Percentiles rank a stretch among this genome's conserved stretches.
Conservation (phyloP, 2,888 invertebrate genomes). For the Polydrusus cervinus region DNA sequence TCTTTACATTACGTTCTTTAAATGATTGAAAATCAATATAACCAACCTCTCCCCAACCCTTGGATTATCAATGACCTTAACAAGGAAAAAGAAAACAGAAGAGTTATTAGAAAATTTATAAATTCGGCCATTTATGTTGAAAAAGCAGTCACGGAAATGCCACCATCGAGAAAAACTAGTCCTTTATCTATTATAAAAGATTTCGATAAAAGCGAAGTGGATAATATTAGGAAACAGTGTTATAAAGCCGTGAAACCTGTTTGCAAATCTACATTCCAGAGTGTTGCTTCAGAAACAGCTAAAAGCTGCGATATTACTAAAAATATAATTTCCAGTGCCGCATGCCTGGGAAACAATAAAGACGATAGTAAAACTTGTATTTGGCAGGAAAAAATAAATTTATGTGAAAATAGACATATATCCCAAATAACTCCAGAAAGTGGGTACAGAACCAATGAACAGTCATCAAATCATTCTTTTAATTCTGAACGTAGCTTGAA, state of each 20-base stretch:
- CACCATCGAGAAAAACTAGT: conserved; percentile 60
- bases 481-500: conserved; percentile 31
- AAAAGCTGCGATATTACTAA: background rate
- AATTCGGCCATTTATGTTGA: conserved; percentile 78
- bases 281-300: background rate
- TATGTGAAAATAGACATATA: background rate
- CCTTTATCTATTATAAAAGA: conserved; percentile 56
- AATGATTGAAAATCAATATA: conserved; percentile 49
- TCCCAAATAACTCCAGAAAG: conserved; percentile 39
- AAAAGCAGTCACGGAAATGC: conserved; percentile 64
- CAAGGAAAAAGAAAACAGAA: conserved; percentile 36
- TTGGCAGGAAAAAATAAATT: background rate
- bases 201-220: conserved; percentile 44
- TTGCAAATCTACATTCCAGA: background rate
- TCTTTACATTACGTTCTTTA: conserved; percentile 24
- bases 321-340: background rate
- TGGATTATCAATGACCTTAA: conserved; percentile 52
- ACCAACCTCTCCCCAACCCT: conserved; percentile 18
- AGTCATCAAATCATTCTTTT: conserved; percentile 30
- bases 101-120: conserved; percentile 71
- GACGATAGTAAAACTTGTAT: conserved; percentile 17
- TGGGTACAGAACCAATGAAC: conserved; percentile 38
- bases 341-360: background rate
- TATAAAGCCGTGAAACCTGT: background rate
- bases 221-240: conserved; percentile 2